phyloP scores from a whole-genome alignment of 2,888 invertebrate species.

The Elegia similella region DNA sequence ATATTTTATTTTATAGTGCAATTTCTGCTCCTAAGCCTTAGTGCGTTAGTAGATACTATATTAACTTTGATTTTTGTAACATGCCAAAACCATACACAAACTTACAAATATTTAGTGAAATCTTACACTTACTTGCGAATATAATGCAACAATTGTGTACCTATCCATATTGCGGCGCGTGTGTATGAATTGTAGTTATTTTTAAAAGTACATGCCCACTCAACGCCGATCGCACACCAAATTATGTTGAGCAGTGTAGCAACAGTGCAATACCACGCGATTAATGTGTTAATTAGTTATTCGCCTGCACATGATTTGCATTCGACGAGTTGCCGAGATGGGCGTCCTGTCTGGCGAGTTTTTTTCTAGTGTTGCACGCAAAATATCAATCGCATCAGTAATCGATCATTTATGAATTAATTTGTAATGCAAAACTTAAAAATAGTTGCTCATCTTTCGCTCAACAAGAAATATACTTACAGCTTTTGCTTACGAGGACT shows the following conservation, averaged over 20 bases:
- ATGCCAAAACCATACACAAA: not conserved
- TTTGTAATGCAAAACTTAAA: no score
- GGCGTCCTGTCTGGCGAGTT: not conserved
- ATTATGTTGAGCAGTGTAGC: constrained; percentile 18
- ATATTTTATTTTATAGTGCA: constrained; percentile 3
- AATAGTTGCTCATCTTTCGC: no score
- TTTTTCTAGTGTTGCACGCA: not conserved
- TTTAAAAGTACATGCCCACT: constrained; percentile 9
- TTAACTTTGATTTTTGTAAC: no score
- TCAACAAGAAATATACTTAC: no score
- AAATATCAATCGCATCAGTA: not conserved
- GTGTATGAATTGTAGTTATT: not conserved
- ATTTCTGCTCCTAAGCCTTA: no score
- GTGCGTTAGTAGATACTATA: no score
- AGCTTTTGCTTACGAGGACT: no score
- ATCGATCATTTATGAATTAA: no score
- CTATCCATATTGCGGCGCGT: not conserved
- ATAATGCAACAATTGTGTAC: constrained; percentile 1
- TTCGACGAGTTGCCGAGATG: constrained; percentile 20
- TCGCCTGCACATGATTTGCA: constrained; percentile 41
- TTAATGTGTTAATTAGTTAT: constrained; percentile 43
- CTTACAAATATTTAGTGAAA: not conserved
- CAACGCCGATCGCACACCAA: constrained; percentile 9
- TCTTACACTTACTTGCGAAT: not conserved
- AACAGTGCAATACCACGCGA: constrained; percentile 25